A percentile compares a stretch with the other conserved stretches of the same genome.
Conservation (phyloP, 2,113 vertebrate genomes). For the Salvator merianae region DNA sequence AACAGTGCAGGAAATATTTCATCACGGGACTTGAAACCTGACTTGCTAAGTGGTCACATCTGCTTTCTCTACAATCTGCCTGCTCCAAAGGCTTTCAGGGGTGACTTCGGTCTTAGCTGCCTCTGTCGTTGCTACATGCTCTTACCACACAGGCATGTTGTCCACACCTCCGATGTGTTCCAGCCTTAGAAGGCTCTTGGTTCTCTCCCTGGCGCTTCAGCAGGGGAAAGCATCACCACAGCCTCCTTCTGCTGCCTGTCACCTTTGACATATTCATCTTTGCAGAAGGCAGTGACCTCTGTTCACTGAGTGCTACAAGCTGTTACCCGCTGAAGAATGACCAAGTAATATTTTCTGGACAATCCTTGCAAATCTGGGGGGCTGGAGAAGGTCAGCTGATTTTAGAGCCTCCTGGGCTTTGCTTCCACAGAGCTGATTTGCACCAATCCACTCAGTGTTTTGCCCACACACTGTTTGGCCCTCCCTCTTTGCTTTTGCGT, state of each 20-base stretch:
- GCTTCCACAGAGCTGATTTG: neutral
- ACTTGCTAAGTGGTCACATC: too few relatives aligned
- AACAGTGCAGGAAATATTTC: too few relatives aligned
- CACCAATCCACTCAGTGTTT: neutral
- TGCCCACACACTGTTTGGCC: neutral
- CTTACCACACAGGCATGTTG: neutral
- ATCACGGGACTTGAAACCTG: too few relatives aligned
- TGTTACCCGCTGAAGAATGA: conserved; percentile 75
- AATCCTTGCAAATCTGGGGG: neutral
- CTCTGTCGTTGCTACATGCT: neutral
- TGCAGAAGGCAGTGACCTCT: conserved; percentile 73
- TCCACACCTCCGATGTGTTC: conserved; percentile 37
- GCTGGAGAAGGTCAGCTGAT: neutral
- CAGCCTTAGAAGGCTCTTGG: conserved; percentile 30
- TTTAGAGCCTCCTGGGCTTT: neutral
- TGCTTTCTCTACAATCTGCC: neutral
- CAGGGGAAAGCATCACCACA: conserved; percentile 84
- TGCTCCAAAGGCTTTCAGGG: neutral
- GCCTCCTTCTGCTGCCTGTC: conserved; percentile 88
- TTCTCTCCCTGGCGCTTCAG: conserved; percentile 63
- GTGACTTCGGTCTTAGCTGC: neutral
- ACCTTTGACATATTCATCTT: conserved; percentile 88
- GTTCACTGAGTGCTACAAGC: conserved; percentile 84
- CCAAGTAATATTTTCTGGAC: conserved; percentile 38
- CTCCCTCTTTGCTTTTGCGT: neutral